phyloP scores from a whole-genome alignment of 1,140 invertebrate species.

The Neotoxoptera formosana region DNA sequence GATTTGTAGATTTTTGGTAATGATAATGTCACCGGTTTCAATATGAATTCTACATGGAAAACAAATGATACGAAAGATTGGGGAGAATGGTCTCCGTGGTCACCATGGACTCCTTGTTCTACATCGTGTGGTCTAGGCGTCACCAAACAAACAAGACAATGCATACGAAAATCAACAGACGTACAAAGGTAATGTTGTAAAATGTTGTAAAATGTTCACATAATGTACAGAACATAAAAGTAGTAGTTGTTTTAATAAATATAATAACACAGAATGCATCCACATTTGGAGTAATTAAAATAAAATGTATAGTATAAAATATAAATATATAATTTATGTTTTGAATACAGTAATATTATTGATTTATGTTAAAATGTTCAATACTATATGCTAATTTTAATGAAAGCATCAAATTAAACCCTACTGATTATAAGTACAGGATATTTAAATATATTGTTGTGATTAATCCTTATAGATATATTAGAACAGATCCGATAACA shows the following conservation, averaged over 20 bases:
- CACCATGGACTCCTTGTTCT: constrained; percentile 68
- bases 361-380: not conserved
- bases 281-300: too few species aligned
- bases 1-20: constrained; percentile 35
- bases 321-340: not conserved
- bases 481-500: not conserved
- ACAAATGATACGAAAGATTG: not conserved
- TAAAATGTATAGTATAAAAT: too few species aligned
- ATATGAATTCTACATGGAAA: constrained; percentile 4
- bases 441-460: not conserved
- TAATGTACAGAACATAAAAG: not conserved
- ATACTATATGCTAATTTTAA: not conserved
- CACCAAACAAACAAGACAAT: constrained; percentile 67
- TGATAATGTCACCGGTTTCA: not conserved
- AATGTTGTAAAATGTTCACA: not conserved
- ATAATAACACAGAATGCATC: not conserved
- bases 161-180: constrained; percentile 59
- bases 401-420: not conserved
- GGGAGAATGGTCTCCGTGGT: constrained; percentile 67
- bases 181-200: constrained; percentile 40
- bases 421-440: not conserved
- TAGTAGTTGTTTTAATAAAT: not conserved
- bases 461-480: not conserved
- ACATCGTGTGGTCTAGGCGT: constrained; percentile 69
- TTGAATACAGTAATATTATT: not conserved